A percentile compares a stretch with the other conserved stretches of the same genome.
These are phyloP conservation scores for Gallinago media DNA, from an alignment of 2,113 vertebrate genomes.

Conservation along the genomic window DNA sequence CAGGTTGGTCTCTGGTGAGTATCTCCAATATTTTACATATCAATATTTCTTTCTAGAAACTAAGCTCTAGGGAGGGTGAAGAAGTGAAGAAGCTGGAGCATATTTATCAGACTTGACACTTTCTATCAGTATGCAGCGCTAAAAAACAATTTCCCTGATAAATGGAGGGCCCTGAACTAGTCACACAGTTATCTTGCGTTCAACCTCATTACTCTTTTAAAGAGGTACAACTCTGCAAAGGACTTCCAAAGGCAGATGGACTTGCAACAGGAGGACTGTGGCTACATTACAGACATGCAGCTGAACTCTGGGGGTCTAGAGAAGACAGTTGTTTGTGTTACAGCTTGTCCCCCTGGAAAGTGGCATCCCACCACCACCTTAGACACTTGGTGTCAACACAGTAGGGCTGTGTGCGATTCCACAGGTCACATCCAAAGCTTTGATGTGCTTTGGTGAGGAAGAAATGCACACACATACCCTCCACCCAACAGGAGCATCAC, in stretches of 20 bases:
- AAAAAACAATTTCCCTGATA: conserved; percentile 51
- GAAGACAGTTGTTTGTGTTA: too few species aligned
- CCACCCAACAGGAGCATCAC: not conserved
- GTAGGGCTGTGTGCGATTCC: rapidly evolving
- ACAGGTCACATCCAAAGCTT: not conserved
- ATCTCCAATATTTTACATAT: not conserved
- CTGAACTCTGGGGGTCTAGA: not conserved
- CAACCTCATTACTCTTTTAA: conserved; percentile 21
- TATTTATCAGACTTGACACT: conserved; percentile 53
- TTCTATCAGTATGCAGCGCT: not conserved
- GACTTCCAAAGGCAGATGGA: not conserved
- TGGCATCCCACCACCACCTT: rapidly evolving
- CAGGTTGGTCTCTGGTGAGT: not conserved
- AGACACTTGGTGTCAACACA: not conserved
- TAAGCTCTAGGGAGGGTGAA: not conserved
- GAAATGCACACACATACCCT: not conserved
- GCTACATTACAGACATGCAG: rapidly evolving
- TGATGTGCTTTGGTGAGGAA: not conserved
- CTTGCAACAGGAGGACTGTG: not conserved
- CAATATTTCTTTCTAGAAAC: conserved; percentile 9
- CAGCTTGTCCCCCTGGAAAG: not conserved
- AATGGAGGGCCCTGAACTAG: not conserved
- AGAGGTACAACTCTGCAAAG: not conserved
- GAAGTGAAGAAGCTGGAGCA: not conserved
- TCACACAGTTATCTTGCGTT: not conserved